Base-by-base conservation (phyloP, 2,797 vertebrate species). In the Knipowitschia caucasica region DNA sequence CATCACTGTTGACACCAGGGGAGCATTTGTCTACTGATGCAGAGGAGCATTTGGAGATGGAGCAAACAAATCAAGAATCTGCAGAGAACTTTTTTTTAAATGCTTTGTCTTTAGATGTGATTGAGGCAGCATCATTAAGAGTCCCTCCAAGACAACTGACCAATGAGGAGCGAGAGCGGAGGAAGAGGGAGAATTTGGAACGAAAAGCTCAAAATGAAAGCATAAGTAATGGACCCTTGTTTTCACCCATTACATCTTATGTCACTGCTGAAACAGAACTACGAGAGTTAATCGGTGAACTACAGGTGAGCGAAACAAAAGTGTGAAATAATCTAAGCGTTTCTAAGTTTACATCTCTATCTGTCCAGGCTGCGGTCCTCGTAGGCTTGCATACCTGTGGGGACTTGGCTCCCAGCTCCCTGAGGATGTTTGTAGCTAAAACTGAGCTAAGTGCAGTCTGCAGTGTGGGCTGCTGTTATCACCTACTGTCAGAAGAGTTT, bases 331-430 rank as follows among this genome's bases (percentile, higher is more conserved):
- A 30, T 30, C 10, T 30, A 30, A 10, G 10, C 3, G 10, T 30
- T 7, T 39, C 25, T 15, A 17, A 29, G 21, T 12, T 7, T 21
- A 7, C 1, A 18, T 23, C 31, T n/a, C 2, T 21, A 2, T 26
- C 25, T 56, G 34, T 67, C 46, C 68, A 99, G 97, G 89, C 95
- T 50, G 94, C 93, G 17, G 67, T 99, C 71, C 67, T 98, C 86
- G 95, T 98, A 33, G 97, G 97, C 40, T 88, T 99, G 24, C 97
- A 99, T 81, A 99, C 97, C 1, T 99, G 97, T 53, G 97, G 97
- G 9, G 93, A 99, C 86, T 90, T 99, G 85, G 94, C 94, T 67
- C 70, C 90, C 40, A 91, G 88, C 83, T 89, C 76, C 7, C 81
- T 91, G 71, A 84, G 84, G 56, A 96, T 99, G 89, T 99, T 97